phyloP scores from a whole-genome alignment of 1,140 invertebrate species.

The Cryptotermes secundus region DNA sequence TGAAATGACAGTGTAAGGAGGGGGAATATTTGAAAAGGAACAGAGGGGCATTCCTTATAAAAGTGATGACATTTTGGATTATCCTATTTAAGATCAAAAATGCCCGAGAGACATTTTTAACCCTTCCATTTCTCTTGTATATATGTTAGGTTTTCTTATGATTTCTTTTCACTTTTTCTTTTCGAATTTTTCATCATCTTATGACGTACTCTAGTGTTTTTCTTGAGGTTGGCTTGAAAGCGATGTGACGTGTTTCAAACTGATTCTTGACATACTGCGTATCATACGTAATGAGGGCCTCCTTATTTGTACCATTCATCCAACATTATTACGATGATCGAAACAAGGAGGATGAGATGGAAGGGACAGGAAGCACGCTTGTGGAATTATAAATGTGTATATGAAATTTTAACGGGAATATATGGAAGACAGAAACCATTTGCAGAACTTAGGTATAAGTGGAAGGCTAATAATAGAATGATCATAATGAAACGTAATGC shows the following conservation, averaged over 20 bases:
- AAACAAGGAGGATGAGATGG: too few species aligned
- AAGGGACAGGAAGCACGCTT: too few species aligned
- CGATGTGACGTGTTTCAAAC: not conserved
- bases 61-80: slow-evolving; percentile 7
- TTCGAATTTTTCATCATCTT: not conserved
- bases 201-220: not conserved
- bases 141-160: not conserved
- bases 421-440: too few species aligned
- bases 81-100: slow-evolving; percentile 14
- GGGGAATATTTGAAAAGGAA: not conserved
- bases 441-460: too few species aligned
- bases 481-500: too few species aligned
- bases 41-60: not conserved
- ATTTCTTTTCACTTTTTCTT: not conserved
- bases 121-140: not conserved
- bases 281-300: too few species aligned
- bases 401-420: too few species aligned
- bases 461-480: too few species aligned
- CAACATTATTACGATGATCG: too few species aligned
- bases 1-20: not conserved
- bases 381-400: too few species aligned
- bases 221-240: not conserved
- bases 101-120: not conserved
- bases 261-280: not conserved
- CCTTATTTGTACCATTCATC: too few species aligned